These are phyloP conservation scores for Trichonephila inaurata DNA, from an alignment of 1,140 invertebrate genomes.

Conservation along the genomic window DNA sequence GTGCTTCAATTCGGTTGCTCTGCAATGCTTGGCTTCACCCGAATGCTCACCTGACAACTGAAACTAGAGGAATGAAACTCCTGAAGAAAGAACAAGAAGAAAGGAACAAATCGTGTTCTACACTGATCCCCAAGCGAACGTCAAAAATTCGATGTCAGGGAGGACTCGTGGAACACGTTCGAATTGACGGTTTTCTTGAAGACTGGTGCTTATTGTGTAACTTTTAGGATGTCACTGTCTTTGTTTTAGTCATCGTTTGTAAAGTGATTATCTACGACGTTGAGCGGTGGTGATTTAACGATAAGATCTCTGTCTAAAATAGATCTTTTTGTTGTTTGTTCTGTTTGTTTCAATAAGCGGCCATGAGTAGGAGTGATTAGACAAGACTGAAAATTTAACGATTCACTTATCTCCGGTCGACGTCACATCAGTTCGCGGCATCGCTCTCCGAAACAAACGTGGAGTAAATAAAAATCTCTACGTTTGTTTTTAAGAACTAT, in stretches of 20 bases:
- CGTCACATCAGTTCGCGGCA: not conserved
- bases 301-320: constrained; percentile 24
- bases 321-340: not conserved
- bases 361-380: not conserved
- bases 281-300: constrained; percentile 19
- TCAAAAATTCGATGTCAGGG: not conserved
- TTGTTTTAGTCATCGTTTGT: constrained; percentile 53
- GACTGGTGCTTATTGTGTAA: constrained; percentile 5
- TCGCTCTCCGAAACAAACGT: not conserved
- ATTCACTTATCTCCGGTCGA: constrained; percentile 24
- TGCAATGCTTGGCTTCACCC: constrained; percentile 51
- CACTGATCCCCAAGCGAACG: constrained; percentile 4
- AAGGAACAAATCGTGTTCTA: constrained; percentile 37
- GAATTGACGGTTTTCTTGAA: constrained; percentile 34
- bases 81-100: not conserved
- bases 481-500: not conserved
- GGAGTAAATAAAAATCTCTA: not conserved
- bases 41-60: constrained; percentile 49
- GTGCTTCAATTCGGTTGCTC: not conserved
- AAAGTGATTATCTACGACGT: constrained; percentile 35
- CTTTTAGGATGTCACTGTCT: constrained; percentile 41
- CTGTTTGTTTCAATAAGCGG: constrained; percentile 11
- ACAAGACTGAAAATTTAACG: constrained; percentile 13
- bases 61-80: not conserved
- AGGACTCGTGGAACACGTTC: not conserved